Percentiles rank a stretch among this genome's conserved stretches.
These are phyloP conservation scores for Chrysemys picta DNA, from an alignment of 2,113 vertebrate genomes.

Conservation along the genomic window DNA sequence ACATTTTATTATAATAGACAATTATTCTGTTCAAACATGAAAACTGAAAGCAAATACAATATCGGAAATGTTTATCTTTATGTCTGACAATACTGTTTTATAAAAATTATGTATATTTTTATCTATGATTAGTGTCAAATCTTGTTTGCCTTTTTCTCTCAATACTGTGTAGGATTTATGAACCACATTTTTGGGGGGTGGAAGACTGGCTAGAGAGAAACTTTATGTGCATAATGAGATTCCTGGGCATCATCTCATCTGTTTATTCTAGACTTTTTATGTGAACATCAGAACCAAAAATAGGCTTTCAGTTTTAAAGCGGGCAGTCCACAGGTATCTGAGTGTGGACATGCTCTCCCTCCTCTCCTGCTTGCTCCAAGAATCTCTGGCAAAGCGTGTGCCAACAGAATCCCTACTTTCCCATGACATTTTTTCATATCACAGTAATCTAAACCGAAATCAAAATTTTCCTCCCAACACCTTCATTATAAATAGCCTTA, in stretches of 20 bases:
- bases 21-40: background rate
- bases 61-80: background rate
- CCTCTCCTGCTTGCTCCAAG: background rate
- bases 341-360: background rate
- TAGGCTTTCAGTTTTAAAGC: background rate
- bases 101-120: background rate
- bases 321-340: background rate
- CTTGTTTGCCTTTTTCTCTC: too few relatives aligned
- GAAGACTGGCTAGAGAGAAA: background rate
- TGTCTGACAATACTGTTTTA: background rate
- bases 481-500: constrained; percentile 3
- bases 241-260: background rate
- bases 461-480: background rate
- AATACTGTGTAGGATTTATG: background rate
- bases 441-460: background rate
- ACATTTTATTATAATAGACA: background rate
- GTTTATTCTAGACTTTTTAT: background rate
- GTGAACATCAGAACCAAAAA: background rate
- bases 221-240: rapidly evolving
- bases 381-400: background rate
- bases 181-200: background rate
- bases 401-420: background rate
- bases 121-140: background rate
- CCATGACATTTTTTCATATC: constrained; percentile 12
- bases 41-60: background rate